Evolutionary conservation across 2,797 vertebrate genomes (phyloP), one percentile per base, ranked within the genome.

Genomic region (Morelia viridis): DNA sequence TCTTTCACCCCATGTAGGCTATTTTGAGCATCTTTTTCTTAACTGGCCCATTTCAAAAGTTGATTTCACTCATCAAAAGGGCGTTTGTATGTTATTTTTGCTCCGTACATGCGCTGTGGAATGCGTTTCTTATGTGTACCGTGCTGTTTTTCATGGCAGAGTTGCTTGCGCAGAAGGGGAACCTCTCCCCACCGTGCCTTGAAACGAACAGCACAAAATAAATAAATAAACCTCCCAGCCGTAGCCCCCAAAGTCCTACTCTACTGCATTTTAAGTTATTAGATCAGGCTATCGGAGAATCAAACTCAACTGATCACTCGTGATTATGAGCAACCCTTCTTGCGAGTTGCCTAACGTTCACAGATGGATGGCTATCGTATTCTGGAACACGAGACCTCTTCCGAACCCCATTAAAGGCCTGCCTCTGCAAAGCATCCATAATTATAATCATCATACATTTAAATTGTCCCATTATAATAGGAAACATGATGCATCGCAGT

Each of bases 381-480:
- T 65, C 28, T 9, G 26, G 60, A 4, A 28, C 28, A 6, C 83
- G 61, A 87, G 46, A 17, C 62, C 88, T 35, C 65, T 91, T 92
- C 35, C 13, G 24, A 80, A n/a, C 61, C 15, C 1, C 57, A 88
- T 90, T 76, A 92, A 80, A 56, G 53, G 13, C 1, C 13, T 41
- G 31, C 28, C 1, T 12, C 3, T 87, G 61, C 90, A 90, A 84
- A 94, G 90, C 0, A 46, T 3, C 1, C 89, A 26, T 87, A 94
- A 85, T 2, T 57, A 93, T 91, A 93, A 85, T 60, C 68, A 24
- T 86, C 92, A 93, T 57, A 62, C 88, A 95, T 96, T 92, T 92
- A 92, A 94, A 92, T 94, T 88, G 88, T 31, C 76, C 84, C 80
- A 22, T 90, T 91, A 46, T 92, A 86, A 53, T 24, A 88, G 90